Conservation (phyloP, 2,797 vertebrate genomes). For the Onychomys leucogaster region DNA sequence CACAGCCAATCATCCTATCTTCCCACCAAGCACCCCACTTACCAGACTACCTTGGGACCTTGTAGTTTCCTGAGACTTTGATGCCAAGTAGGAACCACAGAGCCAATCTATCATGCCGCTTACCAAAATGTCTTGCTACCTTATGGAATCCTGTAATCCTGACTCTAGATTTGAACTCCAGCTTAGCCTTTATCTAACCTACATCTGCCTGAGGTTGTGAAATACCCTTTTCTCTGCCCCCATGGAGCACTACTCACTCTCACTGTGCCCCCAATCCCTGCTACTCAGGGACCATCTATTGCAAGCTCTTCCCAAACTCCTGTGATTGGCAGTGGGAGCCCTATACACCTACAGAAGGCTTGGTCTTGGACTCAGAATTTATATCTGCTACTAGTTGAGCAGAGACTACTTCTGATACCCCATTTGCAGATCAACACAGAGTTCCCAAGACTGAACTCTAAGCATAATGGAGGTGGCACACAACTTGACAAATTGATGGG, state of each 20-base stretch:
- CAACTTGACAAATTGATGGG: background rate
- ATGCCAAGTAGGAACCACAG: background rate
- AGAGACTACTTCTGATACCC: background rate
- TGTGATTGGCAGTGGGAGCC: background rate
- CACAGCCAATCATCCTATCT: background rate
- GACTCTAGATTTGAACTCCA: background rate
- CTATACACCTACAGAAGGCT: background rate
- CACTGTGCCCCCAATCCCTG: background rate
- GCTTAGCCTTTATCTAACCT: background rate
- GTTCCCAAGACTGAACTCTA: background rate
- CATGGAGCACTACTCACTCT: background rate
- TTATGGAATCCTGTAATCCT: background rate
- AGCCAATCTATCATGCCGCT: background rate
- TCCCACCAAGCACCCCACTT: background rate
- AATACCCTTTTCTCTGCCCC: background rate
- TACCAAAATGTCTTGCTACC: background rate
- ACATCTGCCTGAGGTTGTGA: background rate
- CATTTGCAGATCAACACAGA: background rate
- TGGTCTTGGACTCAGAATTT: background rate
- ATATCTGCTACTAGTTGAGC: background rate
- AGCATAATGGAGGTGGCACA: background rate
- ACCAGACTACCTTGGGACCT: background rate
- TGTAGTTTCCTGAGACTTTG: background rate
- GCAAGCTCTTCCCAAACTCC: background rate
- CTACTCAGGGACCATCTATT: background rate